These are phyloP conservation scores for Nannospalax galili DNA, from an alignment of 2,113 vertebrate genomes.

Conservation along the genomic window DNA sequence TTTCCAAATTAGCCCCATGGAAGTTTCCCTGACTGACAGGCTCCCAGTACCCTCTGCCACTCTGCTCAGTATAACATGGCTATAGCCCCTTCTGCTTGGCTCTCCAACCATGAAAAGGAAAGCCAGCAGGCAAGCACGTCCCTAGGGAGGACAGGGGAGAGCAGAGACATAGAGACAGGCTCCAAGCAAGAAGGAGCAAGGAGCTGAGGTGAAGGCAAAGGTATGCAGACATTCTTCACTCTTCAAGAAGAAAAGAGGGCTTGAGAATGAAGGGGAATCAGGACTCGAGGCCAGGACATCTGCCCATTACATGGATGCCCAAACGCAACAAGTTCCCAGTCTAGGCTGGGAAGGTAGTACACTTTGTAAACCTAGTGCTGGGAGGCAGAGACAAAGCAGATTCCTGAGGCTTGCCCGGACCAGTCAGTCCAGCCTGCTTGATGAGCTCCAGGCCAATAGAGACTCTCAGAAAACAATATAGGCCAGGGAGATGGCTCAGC, in stretches of 20 bases:
- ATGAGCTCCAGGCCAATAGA: too few species aligned
- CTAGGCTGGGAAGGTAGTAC: neutral
- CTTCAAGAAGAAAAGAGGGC: neutral
- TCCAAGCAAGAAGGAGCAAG: neutral
- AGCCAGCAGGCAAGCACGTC: neutral
- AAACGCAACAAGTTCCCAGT: neutral
- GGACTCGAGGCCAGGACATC: neutral
- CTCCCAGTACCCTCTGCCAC: neutral
- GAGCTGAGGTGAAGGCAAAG: neutral
- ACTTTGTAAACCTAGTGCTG: too few species aligned
- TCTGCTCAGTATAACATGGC: neutral
- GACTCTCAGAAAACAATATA: too few species aligned
- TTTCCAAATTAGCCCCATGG: slow-evolving; percentile 39
- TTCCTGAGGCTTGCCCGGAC: too few species aligned
- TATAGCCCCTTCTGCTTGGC: neutral
- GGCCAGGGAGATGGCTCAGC: too few species aligned
- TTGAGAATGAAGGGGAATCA: neutral
- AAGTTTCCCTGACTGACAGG: slow-evolving; percentile 29
- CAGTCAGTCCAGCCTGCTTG: too few species aligned
- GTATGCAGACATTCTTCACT: neutral
- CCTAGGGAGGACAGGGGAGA: neutral
- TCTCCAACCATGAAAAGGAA: slow-evolving; percentile 18
- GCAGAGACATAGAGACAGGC: neutral
- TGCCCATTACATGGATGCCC: neutral
- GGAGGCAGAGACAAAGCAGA: too few species aligned